phyloP scores from a whole-genome alignment of 1,140 invertebrate genomes.

The Colletes latitarsis region DNA sequence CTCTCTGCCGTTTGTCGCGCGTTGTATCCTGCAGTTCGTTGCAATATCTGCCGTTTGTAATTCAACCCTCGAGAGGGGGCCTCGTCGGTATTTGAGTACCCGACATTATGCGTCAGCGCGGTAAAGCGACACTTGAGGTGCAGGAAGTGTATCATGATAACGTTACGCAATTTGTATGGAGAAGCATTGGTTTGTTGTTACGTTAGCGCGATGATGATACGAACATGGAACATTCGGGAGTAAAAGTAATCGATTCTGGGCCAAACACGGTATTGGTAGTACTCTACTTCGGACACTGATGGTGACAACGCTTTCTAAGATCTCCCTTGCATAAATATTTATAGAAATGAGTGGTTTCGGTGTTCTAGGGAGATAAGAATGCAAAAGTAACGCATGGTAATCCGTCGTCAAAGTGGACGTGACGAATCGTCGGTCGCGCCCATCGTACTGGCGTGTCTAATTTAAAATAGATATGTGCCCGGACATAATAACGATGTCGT shows the following conservation, averaged over 20 bases:
- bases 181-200: background rate
- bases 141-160: constrained; percentile 40
- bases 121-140: constrained; percentile 21
- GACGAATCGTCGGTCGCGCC: constrained; percentile 16
- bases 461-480: constrained; percentile 36
- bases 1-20: background rate
- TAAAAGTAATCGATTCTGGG: too few relatives aligned
- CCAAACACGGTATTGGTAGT: too few relatives aligned
- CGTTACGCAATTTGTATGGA: constrained; percentile 9
- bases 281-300: too few relatives aligned
- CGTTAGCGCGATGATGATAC: too few relatives aligned
- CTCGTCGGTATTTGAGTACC: constrained; percentile 15
- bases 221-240: too few relatives aligned
- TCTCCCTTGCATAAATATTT: too few relatives aligned
- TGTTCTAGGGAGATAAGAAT: background rate
- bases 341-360: background rate
- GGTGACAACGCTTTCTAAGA: too few relatives aligned
- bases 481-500: constrained; percentile 63
- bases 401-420: constrained; percentile 13
- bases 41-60: constrained; percentile 39
- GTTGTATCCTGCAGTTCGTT: background rate
- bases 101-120: constrained; percentile 6
- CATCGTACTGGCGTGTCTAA: constrained; percentile 25
- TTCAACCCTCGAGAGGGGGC: constrained; percentile 14
- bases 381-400: background rate